A percentile compares a stretch with the other conserved stretches of the same genome.
phyloP scores from a whole-genome alignment of 2,797 vertebrate genomes.

The Salarias fasciatus region DNA sequence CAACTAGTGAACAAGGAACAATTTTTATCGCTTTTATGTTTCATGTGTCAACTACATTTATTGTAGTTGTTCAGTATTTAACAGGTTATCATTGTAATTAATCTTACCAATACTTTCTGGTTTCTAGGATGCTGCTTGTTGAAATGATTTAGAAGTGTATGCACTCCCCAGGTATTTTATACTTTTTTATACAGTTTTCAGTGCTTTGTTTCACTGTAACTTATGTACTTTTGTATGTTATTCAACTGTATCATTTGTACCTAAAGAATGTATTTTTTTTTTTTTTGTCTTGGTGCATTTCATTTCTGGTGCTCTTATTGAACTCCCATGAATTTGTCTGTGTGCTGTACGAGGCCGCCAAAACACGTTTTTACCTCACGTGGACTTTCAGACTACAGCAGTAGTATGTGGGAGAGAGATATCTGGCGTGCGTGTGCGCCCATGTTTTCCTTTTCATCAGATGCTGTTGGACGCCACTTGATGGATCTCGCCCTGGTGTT shows the following conservation, averaged over 20 bases:
- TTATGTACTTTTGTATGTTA: neutral
- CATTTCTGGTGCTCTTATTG: slow-evolving; percentile 17
- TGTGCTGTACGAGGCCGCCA: slow-evolving; percentile 3
- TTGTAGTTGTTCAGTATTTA: neutral
- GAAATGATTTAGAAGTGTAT: slow-evolving; percentile 1
- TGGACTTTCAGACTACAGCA: neutral
- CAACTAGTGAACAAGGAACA: too few relatives aligned
- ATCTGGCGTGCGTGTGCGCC: too few relatives aligned
- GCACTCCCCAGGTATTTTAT: too few relatives aligned
- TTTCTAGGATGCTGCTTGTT: neutral
- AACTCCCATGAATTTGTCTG: slow-evolving; percentile 7
- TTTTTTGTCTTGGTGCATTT: slow-evolving; percentile 44
- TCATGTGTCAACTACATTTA: neutral
- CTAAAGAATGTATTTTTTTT: slow-evolving; percentile 61
- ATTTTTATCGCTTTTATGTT: too few relatives aligned
- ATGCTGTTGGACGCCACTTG: too few relatives aligned
- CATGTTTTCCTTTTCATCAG: too few relatives aligned
- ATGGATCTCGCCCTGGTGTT: too few relatives aligned
- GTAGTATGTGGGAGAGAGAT: too few relatives aligned
- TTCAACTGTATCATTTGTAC: slow-evolving; percentile 1
- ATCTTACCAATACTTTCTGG: neutral
- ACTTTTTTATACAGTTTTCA: neutral
- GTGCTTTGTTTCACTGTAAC: slow-evolving; percentile 22
- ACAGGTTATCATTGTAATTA: neutral
- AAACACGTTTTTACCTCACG: neutral